These are phyloP conservation scores for Lophotis ruficrista DNA, from an alignment of 2,113 vertebrate species.

Conservation along the genomic window DNA sequence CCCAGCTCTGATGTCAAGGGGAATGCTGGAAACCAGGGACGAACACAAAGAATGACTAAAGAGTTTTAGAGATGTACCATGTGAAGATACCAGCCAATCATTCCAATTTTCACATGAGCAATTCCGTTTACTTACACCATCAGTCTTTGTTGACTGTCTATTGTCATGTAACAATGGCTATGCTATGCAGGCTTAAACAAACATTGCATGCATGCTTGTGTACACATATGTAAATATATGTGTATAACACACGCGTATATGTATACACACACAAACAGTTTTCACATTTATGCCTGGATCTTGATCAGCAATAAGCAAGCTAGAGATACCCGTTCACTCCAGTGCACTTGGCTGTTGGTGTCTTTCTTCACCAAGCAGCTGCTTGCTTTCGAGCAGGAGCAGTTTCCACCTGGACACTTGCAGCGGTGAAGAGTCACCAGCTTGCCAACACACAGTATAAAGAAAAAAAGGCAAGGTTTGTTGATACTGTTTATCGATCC, in stretches of 20 bases:
- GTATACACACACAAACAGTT: background rate
- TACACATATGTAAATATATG: background rate
- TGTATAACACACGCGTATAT: accelerated
- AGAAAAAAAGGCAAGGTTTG: background rate
- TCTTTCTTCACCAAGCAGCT: background rate
- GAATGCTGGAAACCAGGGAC: background rate
- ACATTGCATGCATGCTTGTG: no score
- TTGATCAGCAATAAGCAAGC: background rate
- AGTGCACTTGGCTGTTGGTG: background rate
- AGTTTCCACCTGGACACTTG: background rate
- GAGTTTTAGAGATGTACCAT: background rate
- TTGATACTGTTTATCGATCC: background rate
- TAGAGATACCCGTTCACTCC: background rate
- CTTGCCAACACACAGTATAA: background rate
- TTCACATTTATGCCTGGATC: background rate
- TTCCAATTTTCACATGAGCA: background rate
- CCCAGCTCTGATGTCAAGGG: background rate
- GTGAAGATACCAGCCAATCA: background rate
- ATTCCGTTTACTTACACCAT: background rate
- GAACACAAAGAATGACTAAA: background rate
- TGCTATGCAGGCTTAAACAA: background rate
- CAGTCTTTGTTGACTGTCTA: background rate
- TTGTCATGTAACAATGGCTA: background rate
- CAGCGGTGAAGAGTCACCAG: background rate
- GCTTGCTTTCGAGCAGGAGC: background rate